Conservation (phyloP, 1,140 invertebrate species). For the Eriocheir sinensis region DNA sequence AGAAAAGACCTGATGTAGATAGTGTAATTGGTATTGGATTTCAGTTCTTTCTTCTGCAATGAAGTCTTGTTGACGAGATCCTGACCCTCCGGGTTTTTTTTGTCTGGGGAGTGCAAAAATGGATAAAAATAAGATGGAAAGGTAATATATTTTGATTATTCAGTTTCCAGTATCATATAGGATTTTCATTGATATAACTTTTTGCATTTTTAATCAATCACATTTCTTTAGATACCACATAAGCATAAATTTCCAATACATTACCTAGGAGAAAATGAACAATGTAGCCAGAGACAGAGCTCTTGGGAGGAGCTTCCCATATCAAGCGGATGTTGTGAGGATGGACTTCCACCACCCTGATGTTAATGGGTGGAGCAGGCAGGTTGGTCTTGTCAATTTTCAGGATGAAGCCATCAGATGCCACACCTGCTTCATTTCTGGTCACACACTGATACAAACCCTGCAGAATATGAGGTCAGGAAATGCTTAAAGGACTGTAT, state of each 20-base stretch:
- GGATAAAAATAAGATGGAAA: background rate
- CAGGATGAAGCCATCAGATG: conserved; percentile 55
- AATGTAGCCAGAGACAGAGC: background rate
- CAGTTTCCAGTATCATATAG: too few species aligned
- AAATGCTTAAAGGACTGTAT: background rate
- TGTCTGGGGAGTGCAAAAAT: background rate
- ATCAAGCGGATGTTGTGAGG: background rate
- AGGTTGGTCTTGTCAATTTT: conserved; percentile 41
- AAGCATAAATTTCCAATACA: background rate
- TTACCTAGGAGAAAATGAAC: background rate
- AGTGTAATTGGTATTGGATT: conserved; percentile 29
- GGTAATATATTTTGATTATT: too few species aligned
- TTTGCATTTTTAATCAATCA: too few species aligned
- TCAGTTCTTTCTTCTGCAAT: background rate
- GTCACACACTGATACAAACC: conserved; percentile 62
- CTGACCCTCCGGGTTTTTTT: background rate
- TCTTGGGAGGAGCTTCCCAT: conserved; percentile 33
- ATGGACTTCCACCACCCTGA: background rate
- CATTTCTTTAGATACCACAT: too few species aligned
- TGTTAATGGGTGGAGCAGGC: conserved; percentile 40
- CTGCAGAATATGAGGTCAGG: background rate
- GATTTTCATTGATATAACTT: too few species aligned
- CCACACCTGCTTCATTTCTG: conserved; percentile 57
- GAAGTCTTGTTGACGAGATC: conserved; percentile 50
- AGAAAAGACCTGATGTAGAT: conserved; percentile 58